phyloP scores from a whole-genome alignment of 1,140 invertebrate genomes.

The Gryon sp. region DNA sequence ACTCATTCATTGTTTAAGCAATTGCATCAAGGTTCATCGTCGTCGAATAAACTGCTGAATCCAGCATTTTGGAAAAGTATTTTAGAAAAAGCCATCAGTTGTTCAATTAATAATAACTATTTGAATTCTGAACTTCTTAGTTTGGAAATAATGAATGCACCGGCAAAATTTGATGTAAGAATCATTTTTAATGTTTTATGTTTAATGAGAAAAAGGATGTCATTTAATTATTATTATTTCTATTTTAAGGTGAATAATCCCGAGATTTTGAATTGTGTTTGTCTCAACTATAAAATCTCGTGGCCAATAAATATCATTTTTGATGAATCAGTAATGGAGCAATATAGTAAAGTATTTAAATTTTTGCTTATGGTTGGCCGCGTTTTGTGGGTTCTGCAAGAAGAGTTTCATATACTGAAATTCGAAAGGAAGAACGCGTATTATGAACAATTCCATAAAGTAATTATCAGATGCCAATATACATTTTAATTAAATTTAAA shows the following conservation, averaged over 20 bases:
- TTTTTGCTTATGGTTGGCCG: conserved; percentile 87
- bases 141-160: conserved; percentile 69
- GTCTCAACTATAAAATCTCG: conserved; percentile 84
- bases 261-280: conserved; percentile 83
- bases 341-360: conserved; percentile 87
- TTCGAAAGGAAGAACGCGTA: conserved; percentile 65
- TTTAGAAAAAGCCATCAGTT: conserved; percentile 82
- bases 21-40: conserved; percentile 81
- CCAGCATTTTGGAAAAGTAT: conserved; percentile 84
- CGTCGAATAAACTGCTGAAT: conserved; percentile 85
- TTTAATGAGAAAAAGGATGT: conserved; percentile 5
- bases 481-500: conserved; percentile 11
- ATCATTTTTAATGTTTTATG: neutral
- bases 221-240: conserved; percentile 15
- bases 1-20: conserved; percentile 84
- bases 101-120: conserved; percentile 71
- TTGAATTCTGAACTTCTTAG: conserved; percentile 72
- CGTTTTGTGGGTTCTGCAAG: conserved; percentile 85
- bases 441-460: conserved; percentile 74
- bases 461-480: conserved; percentile 27
- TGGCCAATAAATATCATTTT: conserved; percentile 90
- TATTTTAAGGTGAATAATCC: conserved; percentile 78
- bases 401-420: conserved; percentile 81
- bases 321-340: conserved; percentile 83
- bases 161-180: conserved; percentile 69